Conservation (phyloP, 2,888 invertebrate genomes). For the Melipona bicolor region DNA sequence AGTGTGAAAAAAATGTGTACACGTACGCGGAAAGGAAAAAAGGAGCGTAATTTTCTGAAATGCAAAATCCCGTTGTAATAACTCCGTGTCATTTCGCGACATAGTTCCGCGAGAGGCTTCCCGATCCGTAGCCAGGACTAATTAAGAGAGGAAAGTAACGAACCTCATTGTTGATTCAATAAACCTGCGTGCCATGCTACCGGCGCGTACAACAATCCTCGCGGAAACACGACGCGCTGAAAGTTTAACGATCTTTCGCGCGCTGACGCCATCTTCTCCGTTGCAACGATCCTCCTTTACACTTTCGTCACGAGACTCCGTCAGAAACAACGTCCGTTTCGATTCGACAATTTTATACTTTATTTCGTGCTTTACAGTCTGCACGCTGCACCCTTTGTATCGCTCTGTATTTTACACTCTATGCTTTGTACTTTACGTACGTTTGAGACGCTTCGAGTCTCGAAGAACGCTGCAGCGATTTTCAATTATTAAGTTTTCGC, state of each 20-base stretch:
- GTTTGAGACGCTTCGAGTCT: too few species aligned
- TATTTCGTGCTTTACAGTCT: too few species aligned
- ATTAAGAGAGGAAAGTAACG: conserved; percentile 30
- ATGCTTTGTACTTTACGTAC: too few species aligned
- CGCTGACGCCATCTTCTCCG: background rate
- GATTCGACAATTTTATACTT: too few species aligned
- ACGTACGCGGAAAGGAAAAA: background rate
- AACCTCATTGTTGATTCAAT: conserved; percentile 20
- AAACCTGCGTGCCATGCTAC: background rate
- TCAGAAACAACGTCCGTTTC: background rate
- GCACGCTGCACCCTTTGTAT: too few species aligned
- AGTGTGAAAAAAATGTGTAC: background rate
- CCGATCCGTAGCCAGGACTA: conserved; percentile 7
- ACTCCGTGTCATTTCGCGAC: conserved; percentile 4
- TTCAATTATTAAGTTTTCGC: too few species aligned
- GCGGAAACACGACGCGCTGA: background rate
- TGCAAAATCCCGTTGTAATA: conserved; percentile 1
- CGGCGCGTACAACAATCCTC: background rate
- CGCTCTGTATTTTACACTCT: too few species aligned
- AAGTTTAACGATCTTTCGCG: conserved; percentile 10
- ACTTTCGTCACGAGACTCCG: background rate
- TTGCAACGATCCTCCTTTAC: background rate
- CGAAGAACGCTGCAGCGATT: too few species aligned
- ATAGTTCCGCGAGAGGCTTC: background rate
- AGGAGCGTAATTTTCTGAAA: background rate